A percentile compares a stretch with the other conserved stretches of the same genome.
These are phyloP conservation scores for Cinclus cinclus DNA, from an alignment of 2,113 vertebrate genomes.

Conservation along the genomic window DNA sequence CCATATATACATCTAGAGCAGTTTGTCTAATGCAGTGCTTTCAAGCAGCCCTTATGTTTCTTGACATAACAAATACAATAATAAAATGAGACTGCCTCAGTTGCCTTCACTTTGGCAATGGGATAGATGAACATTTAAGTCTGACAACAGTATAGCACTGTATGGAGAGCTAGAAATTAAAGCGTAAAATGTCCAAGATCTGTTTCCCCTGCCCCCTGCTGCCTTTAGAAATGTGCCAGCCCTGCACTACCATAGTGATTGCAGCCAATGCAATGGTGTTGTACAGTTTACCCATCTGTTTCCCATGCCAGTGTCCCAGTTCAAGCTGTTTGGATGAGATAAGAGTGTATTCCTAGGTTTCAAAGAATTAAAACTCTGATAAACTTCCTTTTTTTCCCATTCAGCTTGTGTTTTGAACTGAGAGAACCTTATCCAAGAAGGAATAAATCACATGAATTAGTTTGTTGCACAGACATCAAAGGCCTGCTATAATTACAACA, in stretches of 20 bases:
- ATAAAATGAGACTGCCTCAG: background rate
- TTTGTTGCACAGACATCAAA: background rate
- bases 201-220: background rate
- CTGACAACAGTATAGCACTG: background rate
- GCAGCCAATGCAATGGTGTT: background rate
- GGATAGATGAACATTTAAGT: background rate
- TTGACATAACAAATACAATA: background rate
- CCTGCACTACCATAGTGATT: background rate
- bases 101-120: background rate
- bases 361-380: background rate
- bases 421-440: background rate
- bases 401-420: background rate
- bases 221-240: background rate
- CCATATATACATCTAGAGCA: background rate
- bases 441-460: background rate
- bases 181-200: background rate
- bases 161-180: background rate
- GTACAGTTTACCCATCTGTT: background rate
- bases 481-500: background rate
- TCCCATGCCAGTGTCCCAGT: background rate
- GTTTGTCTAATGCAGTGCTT: background rate
- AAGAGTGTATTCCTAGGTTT: background rate
- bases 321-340: conserved; percentile 20
- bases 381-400: background rate
- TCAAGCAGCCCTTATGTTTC: background rate